Evolutionary conservation across 2,113 vertebrate genomes (phyloP), one percentile per base, ranked within the genome.

Genomic region (Corvus cornix): DNA sequence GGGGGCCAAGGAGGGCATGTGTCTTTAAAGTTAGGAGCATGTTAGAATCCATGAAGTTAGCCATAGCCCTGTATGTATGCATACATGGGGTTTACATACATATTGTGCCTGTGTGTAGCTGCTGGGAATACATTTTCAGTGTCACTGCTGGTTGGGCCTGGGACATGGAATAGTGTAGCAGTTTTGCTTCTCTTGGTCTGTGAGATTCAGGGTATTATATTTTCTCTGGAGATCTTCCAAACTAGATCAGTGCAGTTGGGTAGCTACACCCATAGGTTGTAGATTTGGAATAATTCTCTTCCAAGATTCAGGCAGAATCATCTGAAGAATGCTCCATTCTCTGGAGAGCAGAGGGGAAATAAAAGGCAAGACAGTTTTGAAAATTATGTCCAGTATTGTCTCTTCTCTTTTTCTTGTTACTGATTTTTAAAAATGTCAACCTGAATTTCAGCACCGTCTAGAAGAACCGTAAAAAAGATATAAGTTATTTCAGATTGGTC

Each of bases 1-100:
- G 13, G 8, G 4, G 4, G 3, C 2, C 26, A 52, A 74, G 12
- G 26, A 33, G 5, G 16, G 27, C 4, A 7, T 0, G 1, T 41
- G 6, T 49, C 20, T 59, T 55, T 55, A 28, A n/a, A 33, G 27
- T 9, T 5, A 58, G 72, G 13, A 35, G 8, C 9, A 46, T 19
- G 33, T 27, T 5, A 49, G 14, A 44, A 11, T 30, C n/a, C 17
- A n/a, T 24, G n/a, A 15, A 43, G 31, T 30, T 26, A 69, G 20
- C 44, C n/a, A 9, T 16, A 79, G 49, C 7, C 7, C 39, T 63
- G 10, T 3, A 21, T 17, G 23, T 15, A 17, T 13, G 19, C 1
- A 4, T n/a, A 14, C 4, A 6, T 4, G 23, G 16, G 17, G 3
- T 37, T 20, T 62, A 5, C 24, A 11, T 3, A 1, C 3, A 13